Percentiles rank a stretch among this genome's conserved stretches.
phyloP scores from a whole-genome alignment of 2,888 invertebrate genomes.

The Mythimna vitellina region DNA sequence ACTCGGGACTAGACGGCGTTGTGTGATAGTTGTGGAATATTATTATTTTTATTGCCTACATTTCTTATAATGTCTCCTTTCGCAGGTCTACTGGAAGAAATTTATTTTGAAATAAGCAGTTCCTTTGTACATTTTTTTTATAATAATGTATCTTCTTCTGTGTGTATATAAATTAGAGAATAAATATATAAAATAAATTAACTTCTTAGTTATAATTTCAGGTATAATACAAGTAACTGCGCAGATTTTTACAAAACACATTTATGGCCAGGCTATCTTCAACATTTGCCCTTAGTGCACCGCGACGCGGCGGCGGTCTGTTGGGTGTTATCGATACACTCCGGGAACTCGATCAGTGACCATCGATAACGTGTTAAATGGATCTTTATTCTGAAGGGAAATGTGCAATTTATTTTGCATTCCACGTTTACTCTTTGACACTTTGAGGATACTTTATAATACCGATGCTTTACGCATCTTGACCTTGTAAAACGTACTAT shows the following conservation, averaged over 20 bases:
- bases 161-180: too few species aligned
- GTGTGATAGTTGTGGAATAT: too few species aligned
- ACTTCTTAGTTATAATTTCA: too few species aligned
- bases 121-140: too few species aligned
- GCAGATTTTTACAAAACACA: not conserved
- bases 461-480: not conserved
- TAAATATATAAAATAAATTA: too few species aligned
- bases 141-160: too few species aligned
- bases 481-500: not conserved
- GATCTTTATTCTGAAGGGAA: conserved; percentile 2
- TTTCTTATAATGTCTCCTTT: too few species aligned
- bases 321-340: conserved; percentile 1
- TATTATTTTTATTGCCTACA: too few species aligned
- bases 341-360: conserved; percentile 19
- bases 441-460: not conserved
- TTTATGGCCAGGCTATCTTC: not conserved
- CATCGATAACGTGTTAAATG: not conserved
- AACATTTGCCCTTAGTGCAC: not conserved
- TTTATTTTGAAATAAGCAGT: too few species aligned
- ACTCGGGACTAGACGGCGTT: too few species aligned
- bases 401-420: not conserved
- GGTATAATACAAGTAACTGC: not conserved
- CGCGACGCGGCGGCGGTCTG: not conserved
- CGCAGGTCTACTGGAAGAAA: too few species aligned
- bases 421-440: not conserved